A percentile compares a stretch with the other conserved stretches of the same genome.
Conservation (phyloP, 2,113 vertebrate genomes). For the Oncorhynchus keta region DNA sequence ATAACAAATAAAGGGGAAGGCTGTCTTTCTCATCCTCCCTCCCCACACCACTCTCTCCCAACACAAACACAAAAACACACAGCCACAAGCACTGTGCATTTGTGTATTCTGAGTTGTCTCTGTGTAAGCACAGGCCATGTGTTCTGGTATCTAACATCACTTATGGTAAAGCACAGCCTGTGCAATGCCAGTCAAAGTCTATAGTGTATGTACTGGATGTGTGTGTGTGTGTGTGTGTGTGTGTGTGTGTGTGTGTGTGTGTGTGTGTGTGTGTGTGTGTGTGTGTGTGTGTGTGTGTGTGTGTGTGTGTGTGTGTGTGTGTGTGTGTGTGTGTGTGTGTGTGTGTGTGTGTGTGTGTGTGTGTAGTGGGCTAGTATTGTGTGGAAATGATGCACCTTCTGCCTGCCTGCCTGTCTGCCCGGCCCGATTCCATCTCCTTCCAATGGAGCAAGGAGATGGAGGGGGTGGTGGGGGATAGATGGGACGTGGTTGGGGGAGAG, state of each 20-base stretch:
- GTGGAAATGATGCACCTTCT: conserved; percentile 46
- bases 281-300: background rate
- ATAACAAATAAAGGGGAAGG: no score
- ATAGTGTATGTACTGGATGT: background rate
- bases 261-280: background rate
- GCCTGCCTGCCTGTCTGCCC: conserved; percentile 50
- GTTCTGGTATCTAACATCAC: background rate
- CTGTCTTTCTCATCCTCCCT: conserved; percentile 12
- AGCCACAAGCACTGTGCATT: background rate
- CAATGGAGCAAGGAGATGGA: background rate
- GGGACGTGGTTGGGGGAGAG: conserved; percentile 9
- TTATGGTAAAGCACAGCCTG: background rate
- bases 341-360: conserved; percentile 13
- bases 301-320: background rate
- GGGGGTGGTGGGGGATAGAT: background rate
- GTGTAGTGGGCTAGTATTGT: conserved; percentile 15
- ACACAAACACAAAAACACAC: conserved; percentile 11
- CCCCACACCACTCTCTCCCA: conserved; percentile 33
- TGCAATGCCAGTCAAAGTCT: conserved; percentile 11
- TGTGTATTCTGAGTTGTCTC: conserved; percentile 24
- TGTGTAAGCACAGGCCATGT: conserved; percentile 43
- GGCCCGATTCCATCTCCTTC: conserved; percentile 68
- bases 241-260: background rate
- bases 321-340: background rate
- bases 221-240: background rate